These are phyloP conservation scores for Oryctolagus cuniculus DNA, from an alignment of 2,113 vertebrate species.

Conservation along the genomic window mOryCun1.1 NC_091438.1:154489001-154489500, in stretches of 20 bases:
- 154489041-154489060: too few species aligned
- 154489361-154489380: background rate
- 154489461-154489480: background rate
- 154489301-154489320: background rate
- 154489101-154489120: background rate
- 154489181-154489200: background rate
- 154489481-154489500: background rate
- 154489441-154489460: background rate
- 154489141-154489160: background rate
- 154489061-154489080: background rate
- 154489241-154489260: background rate
- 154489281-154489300: background rate
- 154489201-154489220: background rate
- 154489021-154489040: background rate
- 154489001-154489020: background rate
- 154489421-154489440: constrained; percentile 75
- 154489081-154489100: background rate
- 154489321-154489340: background rate
- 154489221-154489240: fast-evolving
- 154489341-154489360: too few species aligned
- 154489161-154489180: background rate
- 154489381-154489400: constrained; percentile 45
- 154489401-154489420: constrained; percentile 74
- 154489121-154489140: background rate
- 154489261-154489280: background rate